phyloP scores from a whole-genome alignment of 2,888 invertebrate genomes.

The Eupithecia inturbata region DNA sequence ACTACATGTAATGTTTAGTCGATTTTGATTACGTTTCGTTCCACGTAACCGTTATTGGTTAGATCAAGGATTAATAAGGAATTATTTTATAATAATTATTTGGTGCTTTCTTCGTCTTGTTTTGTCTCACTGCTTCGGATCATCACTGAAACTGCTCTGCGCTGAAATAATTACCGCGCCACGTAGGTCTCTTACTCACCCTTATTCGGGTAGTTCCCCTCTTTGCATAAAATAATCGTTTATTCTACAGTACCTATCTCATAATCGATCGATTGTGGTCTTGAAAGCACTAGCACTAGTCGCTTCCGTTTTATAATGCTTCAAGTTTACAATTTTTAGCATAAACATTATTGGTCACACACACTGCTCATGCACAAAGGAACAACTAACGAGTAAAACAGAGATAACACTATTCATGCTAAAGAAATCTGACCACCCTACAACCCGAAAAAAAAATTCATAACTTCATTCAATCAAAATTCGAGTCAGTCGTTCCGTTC shows the following conservation, averaged over 20 bases:
- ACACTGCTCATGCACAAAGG: not conserved
- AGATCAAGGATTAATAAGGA: not conserved
- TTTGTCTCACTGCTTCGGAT: not conserved
- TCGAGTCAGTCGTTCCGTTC: constrained; percentile 18
- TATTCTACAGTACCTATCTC: not conserved
- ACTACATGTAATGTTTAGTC: not conserved
- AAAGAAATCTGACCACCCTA: not conserved
- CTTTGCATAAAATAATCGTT: not conserved
- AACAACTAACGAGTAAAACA: not conserved
- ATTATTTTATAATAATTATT: not conserved
- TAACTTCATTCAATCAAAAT: constrained; percentile 27
- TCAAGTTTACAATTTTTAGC: not conserved
- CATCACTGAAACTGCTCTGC: not conserved
- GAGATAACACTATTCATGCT: not conserved
- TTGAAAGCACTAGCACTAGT: not conserved
- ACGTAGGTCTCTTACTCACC: not conserved
- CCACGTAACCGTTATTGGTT: not conserved
- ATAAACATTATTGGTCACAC: not conserved
- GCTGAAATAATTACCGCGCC: not conserved
- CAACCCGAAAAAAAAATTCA: not conserved
- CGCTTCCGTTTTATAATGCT: not conserved
- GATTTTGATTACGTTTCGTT: constrained; percentile 1
- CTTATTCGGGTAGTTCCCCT: not conserved
- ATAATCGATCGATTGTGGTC: constrained; percentile 6
- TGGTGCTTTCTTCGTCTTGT: not conserved